Base-by-base conservation (phyloP, 2,113 vertebrate species). In the Amazona vittata region DNA sequence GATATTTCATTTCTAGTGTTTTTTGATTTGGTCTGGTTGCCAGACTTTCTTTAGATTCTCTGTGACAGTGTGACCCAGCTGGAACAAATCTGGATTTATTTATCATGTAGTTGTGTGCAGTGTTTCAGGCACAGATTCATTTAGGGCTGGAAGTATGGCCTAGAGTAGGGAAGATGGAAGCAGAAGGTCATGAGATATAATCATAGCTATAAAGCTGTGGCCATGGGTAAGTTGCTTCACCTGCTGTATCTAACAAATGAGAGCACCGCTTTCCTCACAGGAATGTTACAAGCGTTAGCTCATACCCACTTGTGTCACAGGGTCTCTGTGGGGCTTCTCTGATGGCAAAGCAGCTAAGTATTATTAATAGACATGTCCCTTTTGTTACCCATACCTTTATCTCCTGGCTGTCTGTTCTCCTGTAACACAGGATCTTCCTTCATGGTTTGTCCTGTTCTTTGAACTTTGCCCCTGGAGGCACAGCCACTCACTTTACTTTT, bases 161-260 rank as follows among this genome's bases (percentile, higher is more conserved):
- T 71, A n/a, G 33, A 92, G 60, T 19, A 90, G 49, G 86, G 39
- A 52, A 75, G 49, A 73, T 29, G 15, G 65, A 94, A 15, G 49
- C 75, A 82, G 57, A 94, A 95, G 57, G 52, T 83, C 68, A 44
- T 47, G 60, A 89, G 35, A 75, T 68, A 68, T 71, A 94, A 94
- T 57, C 31, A 63, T 17, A 77, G 67, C 31, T 90, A 12, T 59
- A 62, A 70, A 84, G 49, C 43, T 81, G 50, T 53, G 53, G 24
- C 65, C 65, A 75, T 19, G 64, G 64, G 21, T 77, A 70, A 43
- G 33, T 77, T 93, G 62, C 76, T 90, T 96, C 35, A 60, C 78
- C 67, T 75, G 64, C 83, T 88, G n/a, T 41, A 63, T 49, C 49
- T 39, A 37, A 63, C 26, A 86, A 85, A 81, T 41, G 57, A 73